Evolutionary conservation across 2,113 vertebrate species (phyloP).

Genomic region (Chaetura pelagica): DNA sequence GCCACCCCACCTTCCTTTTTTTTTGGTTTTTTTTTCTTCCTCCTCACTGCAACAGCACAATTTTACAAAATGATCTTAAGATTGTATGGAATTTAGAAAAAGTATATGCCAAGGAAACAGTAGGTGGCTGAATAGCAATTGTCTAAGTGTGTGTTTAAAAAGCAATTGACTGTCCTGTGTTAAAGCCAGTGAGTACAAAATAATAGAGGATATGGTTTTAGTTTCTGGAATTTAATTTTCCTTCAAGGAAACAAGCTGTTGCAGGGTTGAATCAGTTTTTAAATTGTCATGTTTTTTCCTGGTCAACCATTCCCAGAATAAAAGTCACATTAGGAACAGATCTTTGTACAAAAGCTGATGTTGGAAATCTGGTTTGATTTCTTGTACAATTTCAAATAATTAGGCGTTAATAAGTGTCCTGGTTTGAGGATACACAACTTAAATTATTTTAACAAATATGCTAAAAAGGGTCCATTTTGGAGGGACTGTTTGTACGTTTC

Average conservation of each 20-base stretch:
- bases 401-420: neutral
- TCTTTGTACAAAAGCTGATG: neutral
- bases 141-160: neutral
- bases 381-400: neutral
- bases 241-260: neutral
- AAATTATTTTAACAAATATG: neutral
- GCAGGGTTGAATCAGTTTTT: neutral
- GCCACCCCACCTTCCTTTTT: too few species aligned
- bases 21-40: too few species aligned
- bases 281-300: neutral
- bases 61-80: neutral
- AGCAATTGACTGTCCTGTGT: neutral
- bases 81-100: neutral
- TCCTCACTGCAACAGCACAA: neutral
- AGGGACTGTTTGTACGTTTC: neutral
- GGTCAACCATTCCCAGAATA: neutral
- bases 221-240: neutral
- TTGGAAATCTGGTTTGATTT: neutral
- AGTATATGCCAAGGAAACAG: neutral
- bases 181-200: neutral
- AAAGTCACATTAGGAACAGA: neutral
- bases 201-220: neutral
- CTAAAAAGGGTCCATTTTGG: rapidly evolving
- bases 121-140: neutral
- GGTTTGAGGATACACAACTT: neutral